Base-by-base conservation (phyloP, 1,140 invertebrate genomes). In the Drosophila cardini region DNA sequence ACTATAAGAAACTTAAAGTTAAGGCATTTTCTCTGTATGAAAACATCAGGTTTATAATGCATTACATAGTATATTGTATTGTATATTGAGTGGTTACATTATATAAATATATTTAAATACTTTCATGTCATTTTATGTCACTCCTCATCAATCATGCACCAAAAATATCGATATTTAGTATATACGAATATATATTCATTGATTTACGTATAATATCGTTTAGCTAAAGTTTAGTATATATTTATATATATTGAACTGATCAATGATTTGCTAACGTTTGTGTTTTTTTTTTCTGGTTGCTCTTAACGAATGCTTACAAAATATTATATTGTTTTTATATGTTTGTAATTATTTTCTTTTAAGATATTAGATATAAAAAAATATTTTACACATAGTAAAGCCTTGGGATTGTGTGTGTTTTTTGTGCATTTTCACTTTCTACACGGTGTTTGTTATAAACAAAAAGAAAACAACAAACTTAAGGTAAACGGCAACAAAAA, bases 371-470 rank as follows among this genome's bases (percentile, higher is more conserved):
- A 26, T 26, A 26, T 26, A 70, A 70, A 70, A 71, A 64, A 58
- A 71, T 70, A 63, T 34, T 58, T 57, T 71, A 63, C 32, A 75
- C 36, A 52, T 75, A 64, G 57, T 75, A 75, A 87, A 79, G 80
- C 80, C 63, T 72, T 82, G 71, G 70, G 52, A 46, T 77, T 26
- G 21, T 26, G 21, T 26, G 21, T 61, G 38, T 78, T 79, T 78
- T 78, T 80, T 85, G 82, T 85, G 82, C 82, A 86, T 55, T 8
- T 8, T 45, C 4, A 26, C 5, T 83, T 85, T 86, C 81, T 85
- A 85, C 82, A 85, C 82, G 64, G 75, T 86, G 76, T 68, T 70
- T 57, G 30, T 70, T 5, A 83, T 58, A 64, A 58, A 73, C 65
- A n/a, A 52, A 52, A 63, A 46, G 4, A 67, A 76, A 45, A 32